Conservation (phyloP, 1,140 invertebrate species). For the Acyrthosiphon pisum region DNA sequence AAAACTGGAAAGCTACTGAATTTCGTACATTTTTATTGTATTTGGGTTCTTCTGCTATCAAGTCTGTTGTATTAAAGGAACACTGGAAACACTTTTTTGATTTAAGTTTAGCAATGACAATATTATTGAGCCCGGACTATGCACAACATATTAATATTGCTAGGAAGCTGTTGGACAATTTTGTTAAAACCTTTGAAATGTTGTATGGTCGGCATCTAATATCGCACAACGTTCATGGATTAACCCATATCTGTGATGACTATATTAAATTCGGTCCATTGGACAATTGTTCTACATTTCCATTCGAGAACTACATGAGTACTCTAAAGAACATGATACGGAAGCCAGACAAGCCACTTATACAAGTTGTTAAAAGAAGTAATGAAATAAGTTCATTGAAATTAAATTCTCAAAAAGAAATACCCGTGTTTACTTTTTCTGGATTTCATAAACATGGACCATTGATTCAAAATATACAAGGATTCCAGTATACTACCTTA, state of each 20-base stretch:
- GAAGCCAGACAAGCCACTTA: slow-evolving; percentile 60
- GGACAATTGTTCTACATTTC: slow-evolving; percentile 60
- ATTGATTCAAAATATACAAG: background rate
- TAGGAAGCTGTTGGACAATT: slow-evolving; percentile 59
- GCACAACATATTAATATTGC: slow-evolving; percentile 45
- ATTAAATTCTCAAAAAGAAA: background rate
- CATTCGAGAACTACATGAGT: slow-evolving; percentile 65
- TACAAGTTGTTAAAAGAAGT: slow-evolving; percentile 59
- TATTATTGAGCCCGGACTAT: slow-evolving; percentile 60
- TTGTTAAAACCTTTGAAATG: slow-evolving; percentile 58
- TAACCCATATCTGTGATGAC: slow-evolving; percentile 64
- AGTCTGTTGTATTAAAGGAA: slow-evolving; percentile 61
- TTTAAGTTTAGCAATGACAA: slow-evolving; percentile 62
- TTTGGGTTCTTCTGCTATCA: slow-evolving; percentile 63
- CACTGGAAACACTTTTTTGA: slow-evolving; percentile 64
- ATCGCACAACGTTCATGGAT: slow-evolving; percentile 61
- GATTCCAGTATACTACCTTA: slow-evolving; percentile 12
- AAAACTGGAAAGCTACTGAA: slow-evolving; percentile 65
- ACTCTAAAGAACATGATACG: slow-evolving; percentile 62
- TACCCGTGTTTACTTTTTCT: background rate
- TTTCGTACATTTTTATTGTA: slow-evolving; percentile 65
- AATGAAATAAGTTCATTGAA: slow-evolving; percentile 10
- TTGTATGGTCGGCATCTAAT: slow-evolving; percentile 61
- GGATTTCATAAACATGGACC: slow-evolving; percentile 30
- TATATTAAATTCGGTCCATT: slow-evolving; percentile 63